Conservation (phyloP, 2,797 vertebrate genomes). For the Heteromormyrus szaboi region DNA sequence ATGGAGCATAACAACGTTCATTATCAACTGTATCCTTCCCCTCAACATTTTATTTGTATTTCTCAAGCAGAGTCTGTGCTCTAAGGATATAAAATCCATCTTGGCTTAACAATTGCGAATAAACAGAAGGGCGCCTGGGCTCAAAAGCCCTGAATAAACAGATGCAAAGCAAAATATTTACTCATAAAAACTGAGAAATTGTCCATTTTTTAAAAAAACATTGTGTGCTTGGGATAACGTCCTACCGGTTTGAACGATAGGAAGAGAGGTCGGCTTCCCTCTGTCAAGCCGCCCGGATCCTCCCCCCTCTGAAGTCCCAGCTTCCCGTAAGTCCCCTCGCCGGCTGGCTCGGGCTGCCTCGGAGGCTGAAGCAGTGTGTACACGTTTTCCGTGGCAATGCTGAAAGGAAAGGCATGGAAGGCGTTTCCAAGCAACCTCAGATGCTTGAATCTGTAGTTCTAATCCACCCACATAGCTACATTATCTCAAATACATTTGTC, state of each 20-base stretch:
- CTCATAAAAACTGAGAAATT: not conserved
- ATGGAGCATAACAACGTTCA: not conserved
- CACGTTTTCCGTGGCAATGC: constrained; percentile 59
- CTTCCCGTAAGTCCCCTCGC: constrained; percentile 50
- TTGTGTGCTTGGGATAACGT: not conserved
- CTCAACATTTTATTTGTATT: not conserved
- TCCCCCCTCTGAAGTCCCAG: constrained; percentile 41
- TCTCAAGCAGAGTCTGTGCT: not conserved
- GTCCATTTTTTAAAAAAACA: not conserved
- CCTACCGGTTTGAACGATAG: constrained; percentile 55
- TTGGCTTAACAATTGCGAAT: not conserved
- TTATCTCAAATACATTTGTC: not conserved
- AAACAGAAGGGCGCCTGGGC: not conserved
- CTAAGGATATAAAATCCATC: not conserved
- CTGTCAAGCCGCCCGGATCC: constrained; percentile 37
- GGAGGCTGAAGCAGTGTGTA: constrained; percentile 62
- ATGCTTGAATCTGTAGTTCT: not conserved
- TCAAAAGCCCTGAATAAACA: not conserved
- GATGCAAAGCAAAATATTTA: not conserved
- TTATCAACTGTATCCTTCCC: not conserved
- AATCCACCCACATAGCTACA: not conserved
- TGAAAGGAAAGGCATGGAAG: constrained; percentile 23
- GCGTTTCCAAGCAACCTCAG: not conserved
- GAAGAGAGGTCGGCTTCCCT: constrained; percentile 48
- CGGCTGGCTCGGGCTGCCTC: constrained; percentile 56